Evolutionary conservation across 2,113 vertebrate species (phyloP).

Genomic region (Aplodontia rufa): DNA sequence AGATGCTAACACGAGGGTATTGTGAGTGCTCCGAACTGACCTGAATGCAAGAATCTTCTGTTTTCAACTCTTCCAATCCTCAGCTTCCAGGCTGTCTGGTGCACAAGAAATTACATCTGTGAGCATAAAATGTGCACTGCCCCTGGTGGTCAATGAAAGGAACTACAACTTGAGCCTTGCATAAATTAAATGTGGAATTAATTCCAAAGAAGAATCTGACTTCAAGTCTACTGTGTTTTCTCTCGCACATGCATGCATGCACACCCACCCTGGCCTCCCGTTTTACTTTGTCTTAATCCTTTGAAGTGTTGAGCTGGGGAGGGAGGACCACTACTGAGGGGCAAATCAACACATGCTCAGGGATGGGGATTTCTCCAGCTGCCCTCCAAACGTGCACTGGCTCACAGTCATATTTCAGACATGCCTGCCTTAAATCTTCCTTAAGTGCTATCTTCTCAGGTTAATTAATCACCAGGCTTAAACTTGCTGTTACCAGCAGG

Average conservation of each 20-base stretch:
- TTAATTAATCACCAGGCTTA: conserved; percentile 79
- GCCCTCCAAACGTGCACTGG: conserved; percentile 21
- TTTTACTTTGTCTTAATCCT: conserved; percentile 53
- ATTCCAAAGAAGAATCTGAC: neutral
- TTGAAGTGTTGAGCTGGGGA: conserved; percentile 5
- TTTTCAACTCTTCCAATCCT: neutral
- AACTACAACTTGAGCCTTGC: neutral
- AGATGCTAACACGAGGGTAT: neutral
- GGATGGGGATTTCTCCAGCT: neutral
- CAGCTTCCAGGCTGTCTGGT: neutral
- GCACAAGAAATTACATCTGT: neutral
- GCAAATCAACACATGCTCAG: neutral
- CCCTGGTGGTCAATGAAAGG: neutral
- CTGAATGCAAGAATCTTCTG: neutral
- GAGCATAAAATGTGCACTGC: neutral
- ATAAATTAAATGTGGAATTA: neutral
- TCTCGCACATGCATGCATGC: neutral
- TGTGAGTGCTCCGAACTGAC: neutral
- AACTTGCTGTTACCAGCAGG: conserved; percentile 82
- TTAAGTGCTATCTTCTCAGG: conserved; percentile 80
- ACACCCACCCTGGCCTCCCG: neutral
- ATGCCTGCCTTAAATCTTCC: conserved; percentile 77
- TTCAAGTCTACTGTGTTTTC: neutral
- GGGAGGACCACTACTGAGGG: neutral
- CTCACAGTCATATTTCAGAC: conserved; percentile 68